A percentile compares a stretch with the other conserved stretches of the same genome.
Evolutionary conservation across 2,797 vertebrate species (phyloP).

Genomic region (Sebastes aleutianus): DNA sequence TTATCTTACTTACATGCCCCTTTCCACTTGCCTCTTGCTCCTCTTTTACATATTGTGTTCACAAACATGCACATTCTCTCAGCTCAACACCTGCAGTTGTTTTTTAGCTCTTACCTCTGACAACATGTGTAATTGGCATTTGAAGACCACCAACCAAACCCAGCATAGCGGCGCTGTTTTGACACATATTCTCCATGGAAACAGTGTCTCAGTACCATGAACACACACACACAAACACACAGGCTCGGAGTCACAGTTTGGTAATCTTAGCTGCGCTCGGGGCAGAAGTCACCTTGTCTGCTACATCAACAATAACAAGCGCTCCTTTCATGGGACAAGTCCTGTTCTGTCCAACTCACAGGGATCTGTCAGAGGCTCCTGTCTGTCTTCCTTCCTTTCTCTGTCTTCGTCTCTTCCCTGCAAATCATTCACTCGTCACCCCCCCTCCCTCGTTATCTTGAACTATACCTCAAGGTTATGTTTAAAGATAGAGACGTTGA

Average conservation of each 20-base stretch:
- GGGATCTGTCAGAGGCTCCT: constrained; percentile 52
- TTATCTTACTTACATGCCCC: background rate
- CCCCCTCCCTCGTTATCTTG: background rate
- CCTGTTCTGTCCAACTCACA: constrained; percentile 54
- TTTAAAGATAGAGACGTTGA: background rate
- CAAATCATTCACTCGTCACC: constrained; percentile 45
- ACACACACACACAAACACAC: background rate
- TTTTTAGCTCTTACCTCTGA: constrained; percentile 26
- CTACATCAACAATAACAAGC: constrained; percentile 65
- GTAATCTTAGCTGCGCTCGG: constrained; percentile 52
- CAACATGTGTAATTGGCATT: constrained; percentile 29
- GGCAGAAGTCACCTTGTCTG: constrained; percentile 60
- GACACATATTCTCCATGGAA: constrained; percentile 42
- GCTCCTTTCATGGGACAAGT: constrained; percentile 65
- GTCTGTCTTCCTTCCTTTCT: constrained; percentile 34
- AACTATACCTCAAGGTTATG: constrained; percentile 1
- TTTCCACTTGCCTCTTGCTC: background rate
- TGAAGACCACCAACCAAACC: constrained; percentile 41
- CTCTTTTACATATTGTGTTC: constrained; percentile 10
- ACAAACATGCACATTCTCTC: constrained; percentile 35
- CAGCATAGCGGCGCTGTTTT: constrained; percentile 43
- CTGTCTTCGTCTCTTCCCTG: background rate
- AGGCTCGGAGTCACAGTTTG: constrained; percentile 9
- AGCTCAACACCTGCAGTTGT: constrained; percentile 39
- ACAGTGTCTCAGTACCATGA: background rate